phyloP scores from a whole-genome alignment of 2,113 vertebrate genomes.

The Triplophysa tibetana region DNA sequence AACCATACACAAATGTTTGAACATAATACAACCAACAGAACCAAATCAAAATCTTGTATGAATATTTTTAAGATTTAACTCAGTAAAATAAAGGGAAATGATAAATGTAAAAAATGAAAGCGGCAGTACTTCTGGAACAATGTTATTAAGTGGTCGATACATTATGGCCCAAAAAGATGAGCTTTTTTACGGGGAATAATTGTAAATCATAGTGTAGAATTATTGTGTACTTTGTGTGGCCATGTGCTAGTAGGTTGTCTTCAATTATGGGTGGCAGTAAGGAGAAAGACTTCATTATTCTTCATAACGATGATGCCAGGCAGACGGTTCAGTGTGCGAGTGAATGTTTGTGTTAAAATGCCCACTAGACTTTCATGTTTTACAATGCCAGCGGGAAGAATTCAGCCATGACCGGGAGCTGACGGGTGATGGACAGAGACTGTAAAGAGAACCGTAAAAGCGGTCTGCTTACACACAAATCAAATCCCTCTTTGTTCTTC shows the following conservation, averaged over 20 bases:
- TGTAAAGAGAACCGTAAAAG: conserved; percentile 57
- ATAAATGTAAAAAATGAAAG: too few relatives aligned
- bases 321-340: conserved; percentile 20
- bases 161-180: too few relatives aligned
- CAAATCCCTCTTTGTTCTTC: conserved; percentile 48
- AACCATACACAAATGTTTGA: too few relatives aligned
- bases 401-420: conserved; percentile 50
- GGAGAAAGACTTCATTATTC: conserved; percentile 59
- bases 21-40: too few relatives aligned
- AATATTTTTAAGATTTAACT: too few relatives aligned
- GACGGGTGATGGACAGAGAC: conserved; percentile 63
- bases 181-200: too few relatives aligned
- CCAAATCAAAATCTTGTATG: too few relatives aligned
- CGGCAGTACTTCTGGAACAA: too few relatives aligned
- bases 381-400: conserved; percentile 60
- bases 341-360: conserved; percentile 50
- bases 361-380: conserved; percentile 63
- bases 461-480: conserved; percentile 56
- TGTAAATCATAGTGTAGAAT: too few relatives aligned
- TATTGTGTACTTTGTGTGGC: conserved; percentile 8
- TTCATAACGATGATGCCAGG: conserved; percentile 54
- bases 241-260: conserved; percentile 25
- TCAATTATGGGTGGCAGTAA: conserved; percentile 48
- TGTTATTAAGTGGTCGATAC: not conserved
- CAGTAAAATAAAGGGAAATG: too few relatives aligned